Conservation (phyloP, 2,113 vertebrate species). For the Protomyctophum bolini region DNA sequence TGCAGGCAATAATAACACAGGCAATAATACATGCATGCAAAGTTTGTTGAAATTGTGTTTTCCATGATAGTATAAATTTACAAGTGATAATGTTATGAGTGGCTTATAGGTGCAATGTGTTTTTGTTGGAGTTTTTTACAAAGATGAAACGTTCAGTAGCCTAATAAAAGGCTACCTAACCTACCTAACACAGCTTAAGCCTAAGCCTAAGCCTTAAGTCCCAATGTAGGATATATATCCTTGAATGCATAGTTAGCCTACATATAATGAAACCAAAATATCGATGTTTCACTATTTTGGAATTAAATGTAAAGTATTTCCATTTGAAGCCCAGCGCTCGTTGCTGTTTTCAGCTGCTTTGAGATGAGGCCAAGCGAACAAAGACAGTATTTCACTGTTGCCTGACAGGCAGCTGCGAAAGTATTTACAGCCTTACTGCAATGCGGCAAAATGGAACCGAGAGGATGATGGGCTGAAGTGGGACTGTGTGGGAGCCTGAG, state of each 20-base stretch:
- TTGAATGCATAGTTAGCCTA: neutral
- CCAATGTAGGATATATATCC: too few species aligned
- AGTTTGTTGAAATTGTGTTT: too few species aligned
- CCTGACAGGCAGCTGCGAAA: conserved; percentile 99
- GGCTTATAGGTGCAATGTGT: too few species aligned
- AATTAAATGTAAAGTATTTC: conserved; percentile 34
- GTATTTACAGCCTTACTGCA: conserved; percentile 99
- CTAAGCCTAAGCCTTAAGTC: too few species aligned
- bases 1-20: neutral
- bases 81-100: too few species aligned
- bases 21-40: too few species aligned
- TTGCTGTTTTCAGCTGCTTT: conserved; percentile 64
- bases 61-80: too few species aligned
- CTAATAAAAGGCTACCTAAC: neutral
- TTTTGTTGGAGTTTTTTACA: neutral
- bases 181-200: too few species aligned
- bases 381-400: conserved; percentile 98
- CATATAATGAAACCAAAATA: neutral
- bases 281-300: conserved; percentile 22
- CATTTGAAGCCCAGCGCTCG: conserved; percentile 41
- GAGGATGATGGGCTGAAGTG: conserved; percentile 31
- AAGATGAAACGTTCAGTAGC: neutral
- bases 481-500: conserved; percentile 22
- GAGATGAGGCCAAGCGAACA: conserved; percentile 83
- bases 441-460: conserved; percentile 86